phyloP scores from a whole-genome alignment of 1,140 invertebrate species.

The Brachionus calyciflorus region DNA sequence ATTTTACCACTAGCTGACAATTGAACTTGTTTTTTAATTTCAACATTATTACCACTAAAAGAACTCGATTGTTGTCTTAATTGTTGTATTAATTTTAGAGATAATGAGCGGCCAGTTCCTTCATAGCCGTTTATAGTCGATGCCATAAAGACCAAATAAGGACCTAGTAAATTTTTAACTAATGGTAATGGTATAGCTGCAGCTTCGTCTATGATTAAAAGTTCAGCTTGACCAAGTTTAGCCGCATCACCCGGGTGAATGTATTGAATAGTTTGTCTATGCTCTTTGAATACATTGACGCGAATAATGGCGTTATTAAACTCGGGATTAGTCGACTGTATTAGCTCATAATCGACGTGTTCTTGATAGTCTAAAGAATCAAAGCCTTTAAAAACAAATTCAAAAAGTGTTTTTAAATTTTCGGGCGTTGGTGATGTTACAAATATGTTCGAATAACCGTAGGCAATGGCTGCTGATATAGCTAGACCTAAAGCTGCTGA shows the following conservation, averaged over 20 bases:
- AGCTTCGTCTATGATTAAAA: slow-evolving; percentile 96
- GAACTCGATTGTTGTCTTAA: slow-evolving; percentile 68
- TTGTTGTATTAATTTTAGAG: slow-evolving; percentile 88
- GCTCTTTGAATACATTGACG: slow-evolving; percentile 82
- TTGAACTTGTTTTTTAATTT: slow-evolving; percentile 58
- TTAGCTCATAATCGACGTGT: slow-evolving; percentile 89
- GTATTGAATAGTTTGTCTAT: slow-evolving; percentile 96
- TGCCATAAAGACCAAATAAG: slow-evolving; percentile 86
- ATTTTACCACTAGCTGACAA: slow-evolving; percentile 50
- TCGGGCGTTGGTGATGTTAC: slow-evolving; percentile 96
- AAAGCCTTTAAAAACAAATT: slow-evolving; percentile 94
- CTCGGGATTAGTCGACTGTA: slow-evolving; percentile 92
- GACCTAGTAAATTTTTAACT: slow-evolving; percentile 73
- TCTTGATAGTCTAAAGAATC: slow-evolving; percentile 89
- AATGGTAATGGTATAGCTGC: slow-evolving; percentile 93
- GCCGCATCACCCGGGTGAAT: slow-evolving; percentile 86
- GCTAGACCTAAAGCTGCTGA: slow-evolving; percentile 94
- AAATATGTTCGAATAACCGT: slow-evolving; percentile 81
- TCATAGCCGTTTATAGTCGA: slow-evolving; percentile 98
- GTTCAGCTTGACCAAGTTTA: slow-evolving; percentile 75
- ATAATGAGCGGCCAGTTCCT: slow-evolving; percentile 92
- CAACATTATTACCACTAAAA: slow-evolving; percentile 49
- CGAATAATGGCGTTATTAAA: slow-evolving; percentile 93
- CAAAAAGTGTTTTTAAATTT: slow-evolving; percentile 95
- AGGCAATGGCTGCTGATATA: slow-evolving; percentile 68